Conservation (phyloP, 2,888 invertebrate genomes). For the Julus scanicus region DNA sequence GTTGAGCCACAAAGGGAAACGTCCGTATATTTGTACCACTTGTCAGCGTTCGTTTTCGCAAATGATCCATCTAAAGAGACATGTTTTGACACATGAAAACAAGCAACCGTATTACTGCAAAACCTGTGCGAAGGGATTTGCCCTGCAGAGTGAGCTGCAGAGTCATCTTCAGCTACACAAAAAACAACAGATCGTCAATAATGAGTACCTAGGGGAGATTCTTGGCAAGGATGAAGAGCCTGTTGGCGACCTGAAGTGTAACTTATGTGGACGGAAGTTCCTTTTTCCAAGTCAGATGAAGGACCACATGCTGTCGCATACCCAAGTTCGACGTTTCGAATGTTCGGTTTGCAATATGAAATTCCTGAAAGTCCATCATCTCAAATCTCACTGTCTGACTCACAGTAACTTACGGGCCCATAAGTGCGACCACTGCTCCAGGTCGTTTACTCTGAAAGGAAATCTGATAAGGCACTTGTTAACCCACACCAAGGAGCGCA, state of each 20-base stretch:
- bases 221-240: conserved; percentile 50
- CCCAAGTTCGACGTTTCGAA: conserved; percentile 64
- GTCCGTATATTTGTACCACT: conserved; percentile 63
- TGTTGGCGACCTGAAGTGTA: conserved; percentile 57
- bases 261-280: conserved; percentile 62
- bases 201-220: conserved; percentile 19
- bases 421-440: conserved; percentile 64
- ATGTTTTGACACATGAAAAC: conserved; percentile 64
- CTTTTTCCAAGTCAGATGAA: conserved; percentile 66
- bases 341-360: conserved; percentile 67
- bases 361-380: conserved; percentile 67
- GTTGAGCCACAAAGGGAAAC: conserved; percentile 64
- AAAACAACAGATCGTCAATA: conserved; percentile 3
- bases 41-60: conserved; percentile 66
- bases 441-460: conserved; percentile 66
- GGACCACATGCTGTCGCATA: conserved; percentile 65
- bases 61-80: conserved; percentile 65
- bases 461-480: conserved; percentile 66
- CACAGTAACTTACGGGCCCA: conserved; percentile 66
- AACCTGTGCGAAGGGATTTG: conserved; percentile 64
- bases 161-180: conserved; percentile 63
- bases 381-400: conserved; percentile 66
- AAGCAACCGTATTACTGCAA: conserved; percentile 63
- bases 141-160: conserved; percentile 64
- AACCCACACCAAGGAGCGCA: conserved; percentile 65